phyloP scores from a whole-genome alignment of 2,888 invertebrate genomes.

The Latheticus oryzae region DNA sequence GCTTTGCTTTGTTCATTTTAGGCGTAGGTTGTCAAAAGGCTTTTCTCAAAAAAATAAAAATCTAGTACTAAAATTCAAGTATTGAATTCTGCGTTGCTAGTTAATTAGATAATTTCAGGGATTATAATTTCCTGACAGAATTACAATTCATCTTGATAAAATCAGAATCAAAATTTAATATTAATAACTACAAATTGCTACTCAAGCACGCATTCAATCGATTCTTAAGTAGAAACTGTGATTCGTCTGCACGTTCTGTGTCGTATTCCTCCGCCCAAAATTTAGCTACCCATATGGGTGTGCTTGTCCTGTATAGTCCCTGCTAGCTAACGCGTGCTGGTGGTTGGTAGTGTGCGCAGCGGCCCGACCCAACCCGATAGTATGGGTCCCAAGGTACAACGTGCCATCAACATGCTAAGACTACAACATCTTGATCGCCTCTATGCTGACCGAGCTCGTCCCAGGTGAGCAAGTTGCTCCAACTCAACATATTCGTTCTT shows the following conservation, averaged over 20 bases:
- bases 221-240: constrained; percentile 11
- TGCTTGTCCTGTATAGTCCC: constrained; percentile 25
- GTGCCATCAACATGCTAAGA: constrained; percentile 64
- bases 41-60: no score
- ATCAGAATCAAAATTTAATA: no score
- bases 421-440: constrained; percentile 64
- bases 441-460: constrained; percentile 63
- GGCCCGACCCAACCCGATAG: constrained; percentile 54
- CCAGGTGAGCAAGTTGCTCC: constrained; percentile 61
- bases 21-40: no score
- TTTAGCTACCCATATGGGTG: constrained; percentile 17
- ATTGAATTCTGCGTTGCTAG: no score
- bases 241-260: constrained; percentile 22
- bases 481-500: constrained; percentile 7
- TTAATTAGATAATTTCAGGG: no score
- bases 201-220: no score
- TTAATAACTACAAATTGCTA: no score
- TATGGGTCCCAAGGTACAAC: constrained; percentile 61
- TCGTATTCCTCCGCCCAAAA: constrained; percentile 1
- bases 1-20: no score
- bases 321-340: constrained; percentile 61
- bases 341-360: constrained; percentile 66
- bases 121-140: no score
- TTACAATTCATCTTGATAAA: no score
- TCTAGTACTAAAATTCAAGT: no score